phyloP scores from a whole-genome alignment of 2,113 vertebrate genomes.

The Phoenicopterus ruber region DNA sequence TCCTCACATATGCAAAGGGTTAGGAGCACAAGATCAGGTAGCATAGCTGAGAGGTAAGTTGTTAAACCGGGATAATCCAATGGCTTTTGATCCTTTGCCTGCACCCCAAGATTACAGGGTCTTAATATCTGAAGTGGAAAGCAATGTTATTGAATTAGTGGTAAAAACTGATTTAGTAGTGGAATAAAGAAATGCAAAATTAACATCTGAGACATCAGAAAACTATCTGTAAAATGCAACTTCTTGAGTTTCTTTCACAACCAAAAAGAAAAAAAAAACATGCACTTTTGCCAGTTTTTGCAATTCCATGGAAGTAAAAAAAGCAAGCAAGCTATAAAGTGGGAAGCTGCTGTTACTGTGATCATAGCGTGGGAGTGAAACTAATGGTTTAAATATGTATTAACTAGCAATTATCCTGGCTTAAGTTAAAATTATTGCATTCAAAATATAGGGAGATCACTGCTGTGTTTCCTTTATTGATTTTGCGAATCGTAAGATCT shows the following conservation, averaged over 20 bases:
- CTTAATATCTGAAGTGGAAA: background rate
- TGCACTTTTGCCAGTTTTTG: background rate
- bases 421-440: conserved; percentile 12
- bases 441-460: background rate
- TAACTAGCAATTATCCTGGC: background rate
- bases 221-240: background rate
- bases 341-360: background rate
- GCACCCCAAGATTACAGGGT: background rate
- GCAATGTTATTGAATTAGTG: background rate
- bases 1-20: background rate
- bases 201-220: background rate
- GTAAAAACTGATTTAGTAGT: background rate
- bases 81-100: background rate
- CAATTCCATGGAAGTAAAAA: background rate
- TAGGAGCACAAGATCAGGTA: background rate
- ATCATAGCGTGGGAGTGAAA: background rate
- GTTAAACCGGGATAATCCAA: background rate
- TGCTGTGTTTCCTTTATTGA: background rate
- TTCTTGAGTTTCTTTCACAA: background rate
- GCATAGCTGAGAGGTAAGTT: background rate
- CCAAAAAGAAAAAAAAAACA: background rate
- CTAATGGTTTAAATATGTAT: background rate
- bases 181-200: background rate
- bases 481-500: background rate
- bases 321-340: background rate